Evolutionary conservation across 2,113 vertebrate species (phyloP).

Genomic region (Psammodynastes pulverulentus): DNA sequence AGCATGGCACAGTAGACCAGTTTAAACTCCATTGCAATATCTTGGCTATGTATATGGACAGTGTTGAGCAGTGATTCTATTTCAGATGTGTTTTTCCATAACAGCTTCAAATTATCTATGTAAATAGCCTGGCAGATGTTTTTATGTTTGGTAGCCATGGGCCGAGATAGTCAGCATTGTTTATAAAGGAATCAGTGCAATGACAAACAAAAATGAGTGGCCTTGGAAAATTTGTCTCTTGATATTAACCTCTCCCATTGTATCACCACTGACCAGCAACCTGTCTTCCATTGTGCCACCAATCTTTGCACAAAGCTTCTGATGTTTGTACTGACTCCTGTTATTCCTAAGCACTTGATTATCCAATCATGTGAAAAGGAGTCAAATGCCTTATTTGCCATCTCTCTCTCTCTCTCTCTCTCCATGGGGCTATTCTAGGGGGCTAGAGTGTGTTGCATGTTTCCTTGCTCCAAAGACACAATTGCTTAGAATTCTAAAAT

Average conservation of each 20-base stretch:
- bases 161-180: background rate
- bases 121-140: background rate
- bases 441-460: background rate
- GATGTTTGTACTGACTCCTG: background rate
- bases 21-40: background rate
- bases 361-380: background rate
- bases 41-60: background rate
- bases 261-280: background rate
- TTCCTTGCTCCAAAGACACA: background rate
- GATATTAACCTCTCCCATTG: background rate
- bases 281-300: background rate
- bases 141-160: background rate
- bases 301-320: background rate
- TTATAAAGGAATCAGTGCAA: background rate
- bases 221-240: background rate
- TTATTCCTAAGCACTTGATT: background rate
- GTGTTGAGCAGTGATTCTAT: background rate
- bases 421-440: background rate
- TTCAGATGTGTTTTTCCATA: background rate
- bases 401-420: fast-evolving
- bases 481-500: background rate
- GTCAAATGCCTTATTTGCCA: background rate
- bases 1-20: background rate
- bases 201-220: background rate
- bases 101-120: background rate